Evolutionary conservation across 2,113 vertebrate genomes (phyloP).

Genomic region (Parotia lawesii): DNA sequence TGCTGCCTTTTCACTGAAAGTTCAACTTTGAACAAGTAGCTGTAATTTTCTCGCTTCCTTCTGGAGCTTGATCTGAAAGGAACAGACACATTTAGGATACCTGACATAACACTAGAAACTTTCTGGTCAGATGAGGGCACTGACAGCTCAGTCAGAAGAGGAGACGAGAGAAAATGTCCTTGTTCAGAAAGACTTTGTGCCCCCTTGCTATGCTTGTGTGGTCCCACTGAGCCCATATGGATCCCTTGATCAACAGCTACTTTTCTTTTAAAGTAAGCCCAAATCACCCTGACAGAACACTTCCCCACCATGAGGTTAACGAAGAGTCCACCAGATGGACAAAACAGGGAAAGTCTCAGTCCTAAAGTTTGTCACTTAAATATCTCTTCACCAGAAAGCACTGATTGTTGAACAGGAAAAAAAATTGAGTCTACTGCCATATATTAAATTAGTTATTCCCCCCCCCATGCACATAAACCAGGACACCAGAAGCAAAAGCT

Average conservation of each 20-base stretch:
- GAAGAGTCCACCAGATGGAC: not conserved
- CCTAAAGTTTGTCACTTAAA: not conserved
- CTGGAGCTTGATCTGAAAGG: not conserved
- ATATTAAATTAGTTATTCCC: not conserved
- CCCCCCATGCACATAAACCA: not conserved
- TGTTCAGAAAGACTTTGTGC: not conserved
- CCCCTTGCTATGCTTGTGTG: no score
- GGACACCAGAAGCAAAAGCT: not conserved
- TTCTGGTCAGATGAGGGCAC: not conserved
- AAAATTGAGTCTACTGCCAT: not conserved
- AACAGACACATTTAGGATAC: not conserved
- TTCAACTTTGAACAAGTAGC: not conserved
- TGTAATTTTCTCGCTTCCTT: not conserved
- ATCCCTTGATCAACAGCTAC: not conserved
- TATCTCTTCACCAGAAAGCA: not conserved
- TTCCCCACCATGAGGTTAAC: not conserved
- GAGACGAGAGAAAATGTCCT: not conserved
- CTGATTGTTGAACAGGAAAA: not conserved
- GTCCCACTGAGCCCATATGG: not conserved
- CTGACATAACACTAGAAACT: not conserved
- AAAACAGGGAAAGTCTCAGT: not conserved
- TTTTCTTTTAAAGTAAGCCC: not conserved
- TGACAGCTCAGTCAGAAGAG: not conserved
- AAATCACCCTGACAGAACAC: not conserved
- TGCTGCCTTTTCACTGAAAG: not conserved